Percentiles rank a stretch among this genome's conserved stretches.
Evolutionary conservation across 2,888 invertebrate species (phyloP).

Genomic region (Stenodera caucasica): DNA sequence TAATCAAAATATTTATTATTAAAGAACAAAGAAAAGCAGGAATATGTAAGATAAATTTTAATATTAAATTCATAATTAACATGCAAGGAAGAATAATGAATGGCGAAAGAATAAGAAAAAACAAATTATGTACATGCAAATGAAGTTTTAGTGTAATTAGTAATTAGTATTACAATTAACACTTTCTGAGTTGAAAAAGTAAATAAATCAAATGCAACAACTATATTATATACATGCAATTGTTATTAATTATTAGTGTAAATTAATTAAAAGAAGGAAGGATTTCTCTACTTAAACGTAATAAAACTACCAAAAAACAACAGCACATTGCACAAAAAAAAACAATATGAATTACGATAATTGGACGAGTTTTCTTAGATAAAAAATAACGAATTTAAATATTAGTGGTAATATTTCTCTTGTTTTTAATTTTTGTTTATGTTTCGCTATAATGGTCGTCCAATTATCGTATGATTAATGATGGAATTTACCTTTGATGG

Average conservation of each 20-base stretch:
- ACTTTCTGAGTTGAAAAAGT: too few relatives aligned
- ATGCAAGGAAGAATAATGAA: background rate
- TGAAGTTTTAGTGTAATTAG: background rate
- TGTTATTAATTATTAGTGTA: too few relatives aligned
- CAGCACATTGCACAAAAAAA: conserved; percentile 52
- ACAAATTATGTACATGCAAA: background rate
- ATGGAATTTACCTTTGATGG: conserved; percentile 56
- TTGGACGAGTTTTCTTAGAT: conserved; percentile 19
- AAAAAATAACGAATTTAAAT: background rate
- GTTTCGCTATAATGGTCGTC: background rate
- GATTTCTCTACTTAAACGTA: background rate
- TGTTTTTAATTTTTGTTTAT: too few relatives aligned
- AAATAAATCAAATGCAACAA: too few relatives aligned
- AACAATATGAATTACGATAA: conserved; percentile 22
- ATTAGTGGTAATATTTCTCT: too few relatives aligned
- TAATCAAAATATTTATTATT: too few relatives aligned
- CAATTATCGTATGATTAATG: conserved; percentile 14
- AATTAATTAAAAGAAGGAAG: too few relatives aligned
- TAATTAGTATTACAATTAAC: background rate
- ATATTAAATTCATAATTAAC: background rate
- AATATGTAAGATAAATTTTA: background rate
- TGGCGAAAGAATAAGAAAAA: too few relatives aligned
- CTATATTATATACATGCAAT: background rate
- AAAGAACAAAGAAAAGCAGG: too few relatives aligned
- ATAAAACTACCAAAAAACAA: conserved; percentile 26